These are phyloP conservation scores for Lasioglossum figueresi DNA, from an alignment of 2,888 invertebrate genomes.

Conservation along the genomic window DNA sequence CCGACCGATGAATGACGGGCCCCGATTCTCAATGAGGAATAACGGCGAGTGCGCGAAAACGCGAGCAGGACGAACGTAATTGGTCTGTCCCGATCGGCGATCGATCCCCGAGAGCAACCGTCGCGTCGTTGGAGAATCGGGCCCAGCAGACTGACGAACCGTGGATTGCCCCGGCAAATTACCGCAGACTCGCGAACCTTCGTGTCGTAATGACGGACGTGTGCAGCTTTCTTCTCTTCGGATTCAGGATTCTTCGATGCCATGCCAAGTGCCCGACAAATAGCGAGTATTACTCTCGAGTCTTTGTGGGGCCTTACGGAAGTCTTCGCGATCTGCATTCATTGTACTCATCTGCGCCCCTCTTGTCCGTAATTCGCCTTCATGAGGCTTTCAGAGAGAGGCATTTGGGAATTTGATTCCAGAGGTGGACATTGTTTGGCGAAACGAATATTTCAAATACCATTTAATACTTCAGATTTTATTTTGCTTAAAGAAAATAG, in stretches of 20 bases:
- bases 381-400: not conserved
- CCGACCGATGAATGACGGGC: conserved; percentile 42
- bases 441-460: no score
- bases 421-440: no score
- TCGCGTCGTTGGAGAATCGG: conserved; percentile 54
- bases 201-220: not conserved
- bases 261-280: not conserved
- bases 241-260: not conserved
- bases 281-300: not conserved
- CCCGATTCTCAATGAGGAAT: conserved; percentile 28
- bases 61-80: conserved; percentile 62
- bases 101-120: conserved; percentile 58
- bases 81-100: conserved; percentile 32
- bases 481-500: no score
- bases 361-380: not conserved
- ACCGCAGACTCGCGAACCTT: not conserved
- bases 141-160: conserved; percentile 52
- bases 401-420: not conserved
- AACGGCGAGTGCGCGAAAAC: conserved; percentile 39
- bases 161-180: not conserved
- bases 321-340: not conserved
- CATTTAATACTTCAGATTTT: no score
- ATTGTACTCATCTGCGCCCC: not conserved
- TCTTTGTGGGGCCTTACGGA: not conserved
- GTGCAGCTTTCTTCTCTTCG: not conserved